Conservation (phyloP, 2,797 vertebrate genomes). For the Lindbergichthys nudifrons region DNA sequence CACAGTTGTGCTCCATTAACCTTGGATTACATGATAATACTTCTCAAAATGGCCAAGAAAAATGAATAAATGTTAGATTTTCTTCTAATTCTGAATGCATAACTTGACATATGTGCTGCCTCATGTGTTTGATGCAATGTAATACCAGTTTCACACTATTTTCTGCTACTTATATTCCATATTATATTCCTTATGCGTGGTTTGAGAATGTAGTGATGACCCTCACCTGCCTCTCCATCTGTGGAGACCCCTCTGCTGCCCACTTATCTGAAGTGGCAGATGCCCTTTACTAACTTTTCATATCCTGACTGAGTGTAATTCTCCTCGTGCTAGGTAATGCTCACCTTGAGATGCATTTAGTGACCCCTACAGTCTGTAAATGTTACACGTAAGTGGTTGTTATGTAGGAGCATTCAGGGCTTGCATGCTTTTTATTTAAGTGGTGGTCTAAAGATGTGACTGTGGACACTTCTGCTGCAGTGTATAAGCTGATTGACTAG, state of each 20-base stretch:
- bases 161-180: background rate
- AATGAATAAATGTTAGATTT: background rate
- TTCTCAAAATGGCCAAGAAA: background rate
- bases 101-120: background rate
- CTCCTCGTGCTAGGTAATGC: conserved; percentile 25
- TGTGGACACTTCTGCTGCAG: conserved; percentile 34
- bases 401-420: background rate
- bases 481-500: conserved; percentile 55
- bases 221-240: conserved; percentile 28
- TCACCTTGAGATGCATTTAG: conserved; percentile 52
- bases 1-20: background rate
- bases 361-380: conserved; percentile 3
- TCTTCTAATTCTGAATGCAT: background rate
- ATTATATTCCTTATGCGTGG: conserved; percentile 9
- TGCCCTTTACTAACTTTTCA: conserved; percentile 67
- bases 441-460: conserved; percentile 14
- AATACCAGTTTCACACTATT: background rate
- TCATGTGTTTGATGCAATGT: background rate
- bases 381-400: background rate
- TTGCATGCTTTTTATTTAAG: background rate
- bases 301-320: conserved; percentile 11
- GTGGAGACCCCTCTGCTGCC: conserved; percentile 7
- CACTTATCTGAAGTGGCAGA: conserved; percentile 65
- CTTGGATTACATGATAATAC: background rate
- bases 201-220: conserved; percentile 20